Conservation (phyloP, 2,888 invertebrate genomes). For the Drosophila eohydei region DNA sequence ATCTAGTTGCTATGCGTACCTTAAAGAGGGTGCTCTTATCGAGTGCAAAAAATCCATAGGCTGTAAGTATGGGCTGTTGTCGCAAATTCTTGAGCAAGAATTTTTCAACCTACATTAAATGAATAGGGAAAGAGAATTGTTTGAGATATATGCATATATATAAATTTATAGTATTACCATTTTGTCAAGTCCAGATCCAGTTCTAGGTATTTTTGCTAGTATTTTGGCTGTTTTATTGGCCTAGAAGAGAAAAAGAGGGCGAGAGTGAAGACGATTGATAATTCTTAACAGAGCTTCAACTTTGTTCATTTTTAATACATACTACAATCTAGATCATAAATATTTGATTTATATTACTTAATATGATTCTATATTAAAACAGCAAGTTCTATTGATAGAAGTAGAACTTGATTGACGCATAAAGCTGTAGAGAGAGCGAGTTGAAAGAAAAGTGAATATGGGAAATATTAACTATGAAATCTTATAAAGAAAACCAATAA, state of each 20-base stretch:
- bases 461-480: no score
- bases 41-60: constrained; percentile 81
- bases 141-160: neutral
- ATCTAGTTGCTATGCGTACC: constrained; percentile 45
- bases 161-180: constrained; percentile 57
- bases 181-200: constrained; percentile 68
- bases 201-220: constrained; percentile 68
- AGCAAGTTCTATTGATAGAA: neutral
- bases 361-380: neutral
- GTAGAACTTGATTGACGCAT: neutral
- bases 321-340: neutral
- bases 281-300: neutral
- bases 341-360: neutral
- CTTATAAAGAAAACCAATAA: no score
- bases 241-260: constrained; percentile 37
- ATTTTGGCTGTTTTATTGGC: constrained; percentile 78
- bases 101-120: constrained; percentile 74
- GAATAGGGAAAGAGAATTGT: neutral
- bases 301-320: neutral
- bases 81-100: constrained; percentile 80
- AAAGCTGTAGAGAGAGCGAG: neutral
- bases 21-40: constrained; percentile 81
- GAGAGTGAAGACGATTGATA: neutral
- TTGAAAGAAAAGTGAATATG: neutral
- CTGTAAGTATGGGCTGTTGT: constrained; percentile 80